Base-by-base conservation (phyloP, 2,113 vertebrate genomes). In the Condylura cristata region DNA sequence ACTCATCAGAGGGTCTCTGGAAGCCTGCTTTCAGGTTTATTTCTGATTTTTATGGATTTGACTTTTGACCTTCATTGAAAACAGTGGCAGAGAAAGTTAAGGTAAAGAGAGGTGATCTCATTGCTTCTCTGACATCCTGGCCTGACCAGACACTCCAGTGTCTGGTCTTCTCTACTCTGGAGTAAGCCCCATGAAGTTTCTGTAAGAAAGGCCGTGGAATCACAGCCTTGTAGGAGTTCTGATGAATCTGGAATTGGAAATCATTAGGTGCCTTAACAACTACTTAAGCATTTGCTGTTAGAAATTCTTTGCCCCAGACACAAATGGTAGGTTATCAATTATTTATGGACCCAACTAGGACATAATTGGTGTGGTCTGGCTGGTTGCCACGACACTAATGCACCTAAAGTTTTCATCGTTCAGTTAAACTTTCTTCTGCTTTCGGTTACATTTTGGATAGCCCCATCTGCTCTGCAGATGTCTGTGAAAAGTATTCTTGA, bases 261-360 rank as follows among this genome's bases (percentile, higher is more conserved):
- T 96, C 93, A 94, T 96, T 96, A 82, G 86, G 56, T 60, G 51
- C 76, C 72, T 87, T 92, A 94, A 90, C 89, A 96, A 93, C 94
- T 96, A 89, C 91, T 96, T 93, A 91, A 85, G 84, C 76, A 79
- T 97, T 96, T 96, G 90, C 96, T 61, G 76, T 94, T 95, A 94
- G 89, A 93, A 96, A 96, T 84, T 28, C 92, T 96, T 89, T 93
- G 70, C 89, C 61, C 61, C 48, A 94, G 94, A 96, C 94, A 95
- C 92, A 97, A 97, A 95, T 91, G 93, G 63, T 51, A 46, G 87
- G 74, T 58, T 89, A 96, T 97, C 96, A 97, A 97, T 95, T 97
- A 97, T 97, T 97, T 97, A 97, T 97, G 88, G 84, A 53, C 79
- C 53, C 75, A 94, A 97, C 96, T 96, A 96, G 85, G 76, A 51